A percentile compares a stretch with the other conserved stretches of the same genome.
phyloP scores from a whole-genome alignment of 2,888 invertebrate genomes.

The Rhopalosiphum nymphaeae region DNA sequence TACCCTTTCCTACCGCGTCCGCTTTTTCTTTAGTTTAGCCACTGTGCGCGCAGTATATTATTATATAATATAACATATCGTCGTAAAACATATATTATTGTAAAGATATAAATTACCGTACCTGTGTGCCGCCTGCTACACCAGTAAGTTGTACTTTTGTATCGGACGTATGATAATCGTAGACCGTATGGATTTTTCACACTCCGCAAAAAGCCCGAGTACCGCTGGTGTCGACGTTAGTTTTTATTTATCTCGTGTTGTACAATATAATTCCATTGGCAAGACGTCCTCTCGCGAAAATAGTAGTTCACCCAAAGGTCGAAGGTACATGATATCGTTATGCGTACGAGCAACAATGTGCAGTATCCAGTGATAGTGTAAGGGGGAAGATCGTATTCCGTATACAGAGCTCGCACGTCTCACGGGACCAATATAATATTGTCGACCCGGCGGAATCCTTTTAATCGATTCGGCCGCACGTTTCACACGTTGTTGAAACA shows the following conservation, averaged over 20 bases:
- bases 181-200: not conserved
- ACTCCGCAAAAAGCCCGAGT: not conserved
- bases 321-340: not conserved
- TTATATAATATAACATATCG: too few relatives aligned
- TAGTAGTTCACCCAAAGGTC: not conserved
- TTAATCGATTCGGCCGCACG: not conserved
- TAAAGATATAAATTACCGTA: not conserved
- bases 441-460: constrained; percentile 28
- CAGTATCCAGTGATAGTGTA: not conserved
- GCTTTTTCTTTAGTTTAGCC: not conserved
- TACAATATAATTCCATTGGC: not conserved
- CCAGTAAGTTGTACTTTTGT: not conserved
- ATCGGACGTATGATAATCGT: not conserved
- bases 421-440: constrained; percentile 2
- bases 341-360: constrained; percentile 12
- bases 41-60: not conserved
- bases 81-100: not conserved
- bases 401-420: not conserved
- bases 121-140: not conserved
- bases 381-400: not conserved
- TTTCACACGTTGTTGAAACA: constrained; percentile 1
- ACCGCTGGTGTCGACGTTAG: not conserved
- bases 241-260: not conserved
- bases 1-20: not conserved
- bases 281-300: not conserved